Evolutionary conservation across 2,113 vertebrate genomes (phyloP).

Genomic region (Forbesichthys agassizii): DNA sequence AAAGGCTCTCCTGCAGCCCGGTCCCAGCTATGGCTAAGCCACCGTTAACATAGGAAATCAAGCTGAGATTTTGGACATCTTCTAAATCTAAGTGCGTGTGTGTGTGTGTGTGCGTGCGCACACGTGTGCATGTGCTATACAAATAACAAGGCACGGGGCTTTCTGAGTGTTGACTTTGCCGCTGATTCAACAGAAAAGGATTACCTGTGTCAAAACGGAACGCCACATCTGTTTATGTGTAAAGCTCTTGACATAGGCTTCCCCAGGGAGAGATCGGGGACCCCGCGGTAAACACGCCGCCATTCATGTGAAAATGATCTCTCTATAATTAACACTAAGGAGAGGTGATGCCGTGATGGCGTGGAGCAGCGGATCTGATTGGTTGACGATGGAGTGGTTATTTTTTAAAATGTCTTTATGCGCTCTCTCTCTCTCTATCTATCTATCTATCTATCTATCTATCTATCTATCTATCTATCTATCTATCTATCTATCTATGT

Average conservation of each 20-base stretch:
- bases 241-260: slow-evolving; percentile 57
- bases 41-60: slow-evolving; percentile 75
- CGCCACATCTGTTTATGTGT: slow-evolving; percentile 67
- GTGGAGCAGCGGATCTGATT: slow-evolving; percentile 6
- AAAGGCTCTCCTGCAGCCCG: slow-evolving; percentile 73
- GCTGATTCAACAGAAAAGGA: slow-evolving; percentile 57
- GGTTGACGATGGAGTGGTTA: neutral
- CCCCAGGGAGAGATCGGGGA: slow-evolving; percentile 59
- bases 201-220: slow-evolving; percentile 66
- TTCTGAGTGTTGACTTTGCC: slow-evolving; percentile 57
- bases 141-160: slow-evolving; percentile 42
- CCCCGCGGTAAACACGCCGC: slow-evolving; percentile 58
- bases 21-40: slow-evolving; percentile 72
- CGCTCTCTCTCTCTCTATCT: no score
- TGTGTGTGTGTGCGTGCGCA: no score
- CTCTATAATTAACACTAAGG: slow-evolving; percentile 50
- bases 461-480: no score
- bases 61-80: slow-evolving; percentile 73
- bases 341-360: slow-evolving; percentile 11
- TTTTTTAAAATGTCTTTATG: neutral
- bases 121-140: slow-evolving; percentile 21
- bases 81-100: slow-evolving; percentile 48
- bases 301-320: slow-evolving; percentile 63
- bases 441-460: no score
- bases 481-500: no score